Base-by-base conservation (phyloP, 2,888 invertebrate genomes). In the Ferrisia virgata region DNA sequence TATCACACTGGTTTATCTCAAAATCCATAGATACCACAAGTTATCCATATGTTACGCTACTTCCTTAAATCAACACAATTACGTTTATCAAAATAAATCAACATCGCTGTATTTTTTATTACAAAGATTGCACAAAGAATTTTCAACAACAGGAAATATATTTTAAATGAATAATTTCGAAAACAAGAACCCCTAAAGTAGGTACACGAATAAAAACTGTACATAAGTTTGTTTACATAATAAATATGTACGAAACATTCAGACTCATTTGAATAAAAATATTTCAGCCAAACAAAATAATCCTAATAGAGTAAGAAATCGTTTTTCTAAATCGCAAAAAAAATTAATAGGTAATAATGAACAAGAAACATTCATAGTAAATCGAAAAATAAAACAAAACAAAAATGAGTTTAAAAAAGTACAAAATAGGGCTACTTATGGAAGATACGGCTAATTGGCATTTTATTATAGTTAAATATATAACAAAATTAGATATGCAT, bases 401-500 rank as follows among this genome's bases (percentile, higher is more conserved):
- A 47, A 40, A 40, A 2, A 64, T 64, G 58, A 28, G 0, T 64
- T 47, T 18, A 64, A 64, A 43, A 64, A 64, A 64, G 58, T 64
- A 64, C 58, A 64, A 64, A 64, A 64, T 64, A 64, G 58, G 58
- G 58, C 58, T 64, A 64, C 58, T 28, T 28, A 64, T 64, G 58
- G 58, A 64, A 64, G 58, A 64, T 64, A 64, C 28, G 28, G 25
- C 58, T 64, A 64, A 64, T 64, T 64, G 58, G 58, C 58, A 64
- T 64, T 64, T 64, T 28, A 39, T 39, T n/a, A 64, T 64, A 28
- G 2, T 64, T 53, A 53, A 53, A 53, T 22, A 22, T 47, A 64
- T 64, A 64, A 64, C 58, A 64, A 64, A 64, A 64, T 64, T 64
- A n/a, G n/a, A n/a, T n/a, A 64, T 64, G 58, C 58, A 64, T 64